Percentiles rank a stretch among this genome's conserved stretches.
phyloP scores from a whole-genome alignment of 2,888 invertebrate genomes.

The Lumbricus terrestris region DNA sequence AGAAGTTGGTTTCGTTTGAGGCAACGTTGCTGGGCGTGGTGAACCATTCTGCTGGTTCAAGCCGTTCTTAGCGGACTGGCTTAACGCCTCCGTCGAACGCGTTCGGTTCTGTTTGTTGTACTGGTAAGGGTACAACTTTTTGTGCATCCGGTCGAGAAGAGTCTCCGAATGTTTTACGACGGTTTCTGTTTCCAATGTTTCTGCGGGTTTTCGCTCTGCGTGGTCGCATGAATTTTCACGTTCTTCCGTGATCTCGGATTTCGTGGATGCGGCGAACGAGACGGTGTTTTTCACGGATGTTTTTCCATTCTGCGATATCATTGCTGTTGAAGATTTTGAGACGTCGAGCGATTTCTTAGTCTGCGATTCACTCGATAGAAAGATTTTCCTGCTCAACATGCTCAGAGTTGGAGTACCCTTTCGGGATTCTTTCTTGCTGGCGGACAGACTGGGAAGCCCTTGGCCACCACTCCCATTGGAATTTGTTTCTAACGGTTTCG shows the following conservation, averaged over 20 bases:
- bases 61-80: neutral
- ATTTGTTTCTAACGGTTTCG: neutral
- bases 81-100: neutral
- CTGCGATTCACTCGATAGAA: neutral
- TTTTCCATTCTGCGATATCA: neutral
- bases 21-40: neutral
- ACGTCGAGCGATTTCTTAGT: neutral
- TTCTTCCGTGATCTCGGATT: neutral
- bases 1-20: neutral
- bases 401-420: neutral
- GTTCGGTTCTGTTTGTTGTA: conserved; percentile 16
- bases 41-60: neutral
- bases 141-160: conserved; percentile 25
- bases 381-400: neutral
- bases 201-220: neutral
- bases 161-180: neutral
- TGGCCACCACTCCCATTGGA: neutral
- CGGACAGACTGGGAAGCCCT: neutral
- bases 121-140: conserved; percentile 22
- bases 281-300: neutral
- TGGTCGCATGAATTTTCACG: neutral
- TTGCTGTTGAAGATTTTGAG: neutral
- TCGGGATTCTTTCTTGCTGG: neutral
- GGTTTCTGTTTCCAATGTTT: neutral
- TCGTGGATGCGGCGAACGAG: neutral